These are phyloP conservation scores for Schizothorax lantsangensis DNA, from an alignment of 2,797 vertebrate genomes.

Conservation along the genomic window DNA sequence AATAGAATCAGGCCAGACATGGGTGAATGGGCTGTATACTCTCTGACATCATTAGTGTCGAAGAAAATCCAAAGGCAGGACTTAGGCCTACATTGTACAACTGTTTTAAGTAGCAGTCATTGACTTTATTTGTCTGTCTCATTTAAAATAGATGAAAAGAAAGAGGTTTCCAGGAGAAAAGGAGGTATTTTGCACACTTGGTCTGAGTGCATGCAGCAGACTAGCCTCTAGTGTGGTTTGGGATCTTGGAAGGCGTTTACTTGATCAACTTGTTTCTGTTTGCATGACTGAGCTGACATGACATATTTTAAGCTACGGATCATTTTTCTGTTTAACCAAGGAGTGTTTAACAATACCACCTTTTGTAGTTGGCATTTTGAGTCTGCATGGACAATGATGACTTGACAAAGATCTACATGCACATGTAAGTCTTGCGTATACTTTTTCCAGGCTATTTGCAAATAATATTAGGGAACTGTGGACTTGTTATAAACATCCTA, in stretches of 20 bases:
- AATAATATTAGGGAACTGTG: not conserved
- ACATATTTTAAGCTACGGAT: not conserved
- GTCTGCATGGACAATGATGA: slow-evolving; percentile 11
- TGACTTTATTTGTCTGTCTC: slow-evolving; percentile 52
- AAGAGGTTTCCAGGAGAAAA: slow-evolving; percentile 60
- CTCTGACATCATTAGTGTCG: not conserved
- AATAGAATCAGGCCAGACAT: not conserved
- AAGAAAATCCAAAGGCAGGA: not conserved
- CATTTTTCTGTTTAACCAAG: slow-evolving; percentile 2
- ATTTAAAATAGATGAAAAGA: slow-evolving; percentile 74
- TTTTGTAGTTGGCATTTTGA: not conserved
- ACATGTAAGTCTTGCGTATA: not conserved
- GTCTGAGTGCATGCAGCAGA: slow-evolving; percentile 17
- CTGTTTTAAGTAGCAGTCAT: not conserved
- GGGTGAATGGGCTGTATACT: not conserved
- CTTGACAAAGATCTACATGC: slow-evolving; percentile 4
- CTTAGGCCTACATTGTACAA: not conserved
- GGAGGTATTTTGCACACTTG: slow-evolving; percentile 59
- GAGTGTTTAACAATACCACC: slow-evolving; percentile 20
- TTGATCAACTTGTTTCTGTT: not conserved
- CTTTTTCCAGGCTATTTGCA: not conserved
- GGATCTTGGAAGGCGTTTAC: not conserved
- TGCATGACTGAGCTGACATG: slow-evolving; percentile 35
- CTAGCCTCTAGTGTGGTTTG: slow-evolving; percentile 22
- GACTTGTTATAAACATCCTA: not conserved